Conservation (phyloP, 1,140 invertebrate species). For the Sminthurinus signatus region DNA sequence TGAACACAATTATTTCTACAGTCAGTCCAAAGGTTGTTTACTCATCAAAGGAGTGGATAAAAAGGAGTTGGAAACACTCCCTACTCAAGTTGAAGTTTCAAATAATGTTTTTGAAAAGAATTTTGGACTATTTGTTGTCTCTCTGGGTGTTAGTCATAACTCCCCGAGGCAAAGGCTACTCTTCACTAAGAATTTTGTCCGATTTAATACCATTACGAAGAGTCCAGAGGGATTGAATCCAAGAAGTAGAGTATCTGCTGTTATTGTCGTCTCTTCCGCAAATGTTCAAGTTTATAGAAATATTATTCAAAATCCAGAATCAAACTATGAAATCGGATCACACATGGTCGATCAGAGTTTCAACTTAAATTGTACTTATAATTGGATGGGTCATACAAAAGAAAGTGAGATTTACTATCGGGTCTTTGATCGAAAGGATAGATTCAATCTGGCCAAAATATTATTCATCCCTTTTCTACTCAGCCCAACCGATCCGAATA, state of each 20-base stretch:
- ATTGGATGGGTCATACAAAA: constrained; percentile 79
- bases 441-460: constrained; percentile 85
- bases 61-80: constrained; percentile 58
- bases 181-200: constrained; percentile 83
- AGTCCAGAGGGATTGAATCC: constrained; percentile 83
- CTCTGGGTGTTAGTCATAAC: constrained; percentile 71
- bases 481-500: constrained; percentile 72
- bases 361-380: constrained; percentile 85
- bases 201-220: constrained; percentile 65
- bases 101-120: constrained; percentile 87
- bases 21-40: constrained; percentile 73
- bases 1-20: constrained; percentile 79
- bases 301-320: constrained; percentile 83
- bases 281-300: constrained; percentile 88
- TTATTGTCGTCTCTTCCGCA: constrained; percentile 79
- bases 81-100: constrained; percentile 65
- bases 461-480: constrained; percentile 76
- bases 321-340: constrained; percentile 88
- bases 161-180: constrained; percentile 69
- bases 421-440: constrained; percentile 82
- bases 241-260: constrained; percentile 78
- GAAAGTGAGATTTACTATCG: constrained; percentile 70
- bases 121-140: constrained; percentile 76
- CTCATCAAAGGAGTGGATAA: constrained; percentile 80
- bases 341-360: constrained; percentile 90